Conservation (phyloP, 2,888 invertebrate genomes). For the Archips xylosteana region DNA sequence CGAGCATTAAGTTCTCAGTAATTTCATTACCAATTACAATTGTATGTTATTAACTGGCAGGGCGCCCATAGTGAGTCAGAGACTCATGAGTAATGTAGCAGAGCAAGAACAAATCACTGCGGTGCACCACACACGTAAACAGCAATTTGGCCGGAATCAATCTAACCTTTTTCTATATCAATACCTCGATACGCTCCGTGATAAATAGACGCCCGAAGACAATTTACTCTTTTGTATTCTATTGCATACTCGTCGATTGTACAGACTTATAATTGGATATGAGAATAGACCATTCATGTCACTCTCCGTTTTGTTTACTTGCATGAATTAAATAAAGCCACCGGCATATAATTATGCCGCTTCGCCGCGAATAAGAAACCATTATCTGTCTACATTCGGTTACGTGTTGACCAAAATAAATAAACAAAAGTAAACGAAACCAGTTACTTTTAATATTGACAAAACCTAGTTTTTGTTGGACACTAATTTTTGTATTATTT, state of each 20-base stretch:
- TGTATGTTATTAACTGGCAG: conserved; percentile 49
- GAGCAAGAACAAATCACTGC: conserved; percentile 55
- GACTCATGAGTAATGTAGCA: conserved; percentile 63
- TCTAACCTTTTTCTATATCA: conserved; percentile 64
- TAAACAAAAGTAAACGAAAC: conserved; percentile 7
- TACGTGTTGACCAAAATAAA: conserved; percentile 28
- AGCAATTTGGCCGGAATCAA: conserved; percentile 68
- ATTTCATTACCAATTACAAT: conserved; percentile 70
- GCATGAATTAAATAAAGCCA: conserved; percentile 46
- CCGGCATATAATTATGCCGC: conserved; percentile 13
- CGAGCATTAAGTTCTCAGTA: conserved; percentile 69
- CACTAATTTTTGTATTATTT: conserved; percentile 35
- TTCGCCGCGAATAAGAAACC: conserved; percentile 13
- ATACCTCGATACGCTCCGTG: conserved; percentile 44
- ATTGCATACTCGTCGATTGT: conserved; percentile 36
- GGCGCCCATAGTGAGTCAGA: conserved; percentile 67
- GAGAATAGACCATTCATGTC: conserved; percentile 43
- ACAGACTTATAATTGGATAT: conserved; percentile 38
- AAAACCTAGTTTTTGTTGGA: conserved; percentile 32
- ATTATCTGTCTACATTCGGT: conserved; percentile 9
- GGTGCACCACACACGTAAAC: conserved; percentile 74
- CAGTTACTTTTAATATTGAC: conserved; percentile 25
- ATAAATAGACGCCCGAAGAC: conserved; percentile 43
- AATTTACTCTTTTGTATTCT: conserved; percentile 50
- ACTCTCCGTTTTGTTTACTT: conserved; percentile 56